Conservation (phyloP, 2,888 invertebrate genomes). For the Taphrorychus bicolor region DNA sequence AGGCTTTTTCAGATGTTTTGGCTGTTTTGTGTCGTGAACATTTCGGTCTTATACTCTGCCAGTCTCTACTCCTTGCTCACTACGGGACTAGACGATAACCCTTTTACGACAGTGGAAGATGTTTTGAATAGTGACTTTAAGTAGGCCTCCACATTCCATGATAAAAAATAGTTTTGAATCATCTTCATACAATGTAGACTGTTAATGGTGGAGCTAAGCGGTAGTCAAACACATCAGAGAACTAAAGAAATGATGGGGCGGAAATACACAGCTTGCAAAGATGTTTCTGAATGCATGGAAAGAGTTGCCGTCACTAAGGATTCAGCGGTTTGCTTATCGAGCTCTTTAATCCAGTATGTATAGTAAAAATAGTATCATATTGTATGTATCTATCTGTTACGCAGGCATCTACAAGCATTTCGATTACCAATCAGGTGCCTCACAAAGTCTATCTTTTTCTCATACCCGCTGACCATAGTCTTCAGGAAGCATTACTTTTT, state of each 20-base stretch:
- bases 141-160: background rate
- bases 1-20: constrained; percentile 18
- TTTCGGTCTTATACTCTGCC: constrained; percentile 19
- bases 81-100: background rate
- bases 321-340: constrained; percentile 22
- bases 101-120: constrained; percentile 10
- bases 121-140: constrained; percentile 21
- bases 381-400: background rate
- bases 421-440: constrained; percentile 1
- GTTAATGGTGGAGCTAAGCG: no score
- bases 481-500: constrained; percentile 8
- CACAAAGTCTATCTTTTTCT: background rate
- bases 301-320: constrained; percentile 13
- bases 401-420: background rate
- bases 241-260: background rate
- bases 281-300: constrained; percentile 11
- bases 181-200: background rate
- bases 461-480: constrained; percentile 2
- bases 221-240: no score
- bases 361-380: background rate
- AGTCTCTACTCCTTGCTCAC: constrained; percentile 14
- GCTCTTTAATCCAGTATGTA: constrained; percentile 3
- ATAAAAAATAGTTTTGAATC: background rate
- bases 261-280: constrained; percentile 8
- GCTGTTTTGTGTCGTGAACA: constrained; percentile 16